Percentiles rank a stretch among this genome's conserved stretches.
These are phyloP conservation scores for Trigoniulus corallinus DNA, from an alignment of 1,140 invertebrate species.

Conservation along the genomic window DNA sequence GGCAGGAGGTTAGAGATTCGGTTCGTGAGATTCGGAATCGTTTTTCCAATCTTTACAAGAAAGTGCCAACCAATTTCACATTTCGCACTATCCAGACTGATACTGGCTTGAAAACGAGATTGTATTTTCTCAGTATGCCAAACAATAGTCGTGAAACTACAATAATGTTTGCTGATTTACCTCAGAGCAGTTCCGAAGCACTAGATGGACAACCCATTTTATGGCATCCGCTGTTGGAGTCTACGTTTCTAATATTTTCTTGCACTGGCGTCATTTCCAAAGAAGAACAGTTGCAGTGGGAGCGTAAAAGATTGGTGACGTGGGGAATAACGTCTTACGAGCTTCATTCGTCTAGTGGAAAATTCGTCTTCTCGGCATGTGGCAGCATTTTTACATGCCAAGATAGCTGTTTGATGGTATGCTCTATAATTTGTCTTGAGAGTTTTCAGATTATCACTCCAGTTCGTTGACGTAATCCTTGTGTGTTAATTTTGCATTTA, in stretches of 20 bases:
- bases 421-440: neutral
- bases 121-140: constrained; percentile 76
- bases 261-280: constrained; percentile 39
- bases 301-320: constrained; percentile 70
- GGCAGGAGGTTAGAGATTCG: constrained; percentile 59
- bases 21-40: constrained; percentile 65
- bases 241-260: constrained; percentile 45
- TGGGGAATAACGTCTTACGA: constrained; percentile 92
- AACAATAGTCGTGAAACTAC: constrained; percentile 74
- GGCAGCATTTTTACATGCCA: constrained; percentile 64
- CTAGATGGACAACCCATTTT: constrained; percentile 25
- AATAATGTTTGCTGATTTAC: constrained; percentile 63
- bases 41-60: constrained; percentile 50
- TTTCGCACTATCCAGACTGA: constrained; percentile 36
- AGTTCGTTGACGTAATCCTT: too few relatives aligned
- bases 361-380: constrained; percentile 76
- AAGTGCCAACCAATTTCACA: constrained; percentile 54
- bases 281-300: constrained; percentile 78
- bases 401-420: constrained; percentile 26
- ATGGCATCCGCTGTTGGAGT: constrained; percentile 53
- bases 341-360: constrained; percentile 55
- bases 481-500: too few relatives aligned
- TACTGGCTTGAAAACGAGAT: constrained; percentile 44
- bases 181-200: constrained; percentile 22
- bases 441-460: neutral